Conservation (phyloP, 2,797 vertebrate genomes). For the Dryobates pubescens region DNA sequence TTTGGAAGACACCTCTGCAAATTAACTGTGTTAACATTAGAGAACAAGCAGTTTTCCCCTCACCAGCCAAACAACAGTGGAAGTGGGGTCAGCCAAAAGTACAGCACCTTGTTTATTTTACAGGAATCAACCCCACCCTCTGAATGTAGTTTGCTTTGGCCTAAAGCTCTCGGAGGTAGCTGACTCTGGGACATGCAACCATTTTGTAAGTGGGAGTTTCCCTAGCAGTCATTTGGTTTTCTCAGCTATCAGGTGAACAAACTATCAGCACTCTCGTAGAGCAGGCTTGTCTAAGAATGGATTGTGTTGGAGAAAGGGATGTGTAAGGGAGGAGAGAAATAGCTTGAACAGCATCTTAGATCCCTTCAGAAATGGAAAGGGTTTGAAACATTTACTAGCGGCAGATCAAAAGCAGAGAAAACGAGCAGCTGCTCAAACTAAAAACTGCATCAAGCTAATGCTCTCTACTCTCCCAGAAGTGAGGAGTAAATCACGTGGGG, state of each 20-base stretch:
- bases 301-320: not conserved
- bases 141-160: not conserved
- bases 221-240: not conserved
- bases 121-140: not conserved
- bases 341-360: not conserved
- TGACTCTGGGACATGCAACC: not conserved
- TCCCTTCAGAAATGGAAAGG: not conserved
- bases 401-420: conserved; percentile 56
- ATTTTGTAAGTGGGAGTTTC: not conserved
- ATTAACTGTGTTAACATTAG: not conserved
- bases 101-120: not conserved
- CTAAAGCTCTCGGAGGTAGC: not conserved
- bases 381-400: conserved; percentile 8
- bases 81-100: not conserved
- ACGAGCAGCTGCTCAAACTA: conserved; percentile 50
- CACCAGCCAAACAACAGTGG: not conserved
- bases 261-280: accelerated
- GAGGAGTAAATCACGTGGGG: conserved; percentile 32
- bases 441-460: conserved; percentile 34
- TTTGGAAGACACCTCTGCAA: not conserved
- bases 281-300: not conserved
- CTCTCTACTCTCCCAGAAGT: not conserved
- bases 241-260: not conserved
- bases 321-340: not conserved
- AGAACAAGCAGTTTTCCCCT: not conserved